These are phyloP conservation scores for Tineola bisselliella DNA, from an alignment of 2,888 invertebrate genomes.

Conservation along the genomic window DNA sequence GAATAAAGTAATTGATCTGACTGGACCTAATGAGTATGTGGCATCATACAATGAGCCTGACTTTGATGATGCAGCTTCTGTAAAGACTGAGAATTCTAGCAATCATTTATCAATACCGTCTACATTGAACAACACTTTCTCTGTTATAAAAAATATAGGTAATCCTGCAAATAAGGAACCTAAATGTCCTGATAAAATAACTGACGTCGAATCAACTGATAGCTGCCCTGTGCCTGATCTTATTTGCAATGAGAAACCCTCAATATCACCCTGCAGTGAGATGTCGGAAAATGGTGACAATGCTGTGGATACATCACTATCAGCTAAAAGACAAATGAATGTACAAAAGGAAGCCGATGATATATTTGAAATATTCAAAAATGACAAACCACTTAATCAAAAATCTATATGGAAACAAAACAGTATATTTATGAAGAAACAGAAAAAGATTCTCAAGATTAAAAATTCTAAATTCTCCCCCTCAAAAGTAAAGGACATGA, in stretches of 20 bases:
- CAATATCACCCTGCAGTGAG: conserved; percentile 61
- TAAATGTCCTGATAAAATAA: conserved; percentile 32
- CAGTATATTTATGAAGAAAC: conserved; percentile 54
- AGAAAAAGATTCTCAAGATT: conserved; percentile 55
- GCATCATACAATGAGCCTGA: background rate
- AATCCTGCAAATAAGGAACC: conserved; percentile 43
- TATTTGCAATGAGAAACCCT: conserved; percentile 62
- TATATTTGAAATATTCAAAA: background rate
- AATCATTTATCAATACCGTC: conserved; percentile 18
- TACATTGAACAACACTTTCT: conserved; percentile 42
- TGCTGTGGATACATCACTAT: conserved; percentile 36
- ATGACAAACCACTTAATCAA: conserved; percentile 17
- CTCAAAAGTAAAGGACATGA: conserved; percentile 22
- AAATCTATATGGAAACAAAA: conserved; percentile 27
- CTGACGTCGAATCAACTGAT: conserved; percentile 48
- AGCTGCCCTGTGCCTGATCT: conserved; percentile 59
- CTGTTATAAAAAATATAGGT: conserved; percentile 55
- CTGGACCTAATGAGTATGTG: conserved; percentile 39
- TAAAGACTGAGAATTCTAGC: background rate
- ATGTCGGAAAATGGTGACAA: conserved; percentile 56
- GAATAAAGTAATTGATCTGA: conserved; percentile 56
- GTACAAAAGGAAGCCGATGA: background rate
- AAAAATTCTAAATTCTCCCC: conserved; percentile 40
- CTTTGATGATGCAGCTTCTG: conserved; percentile 15
- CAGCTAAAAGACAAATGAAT: background rate